A percentile compares a stretch with the other conserved stretches of the same genome.
phyloP scores from a whole-genome alignment of 1,140 invertebrate genomes.

The Callitettix versicolor region DNA sequence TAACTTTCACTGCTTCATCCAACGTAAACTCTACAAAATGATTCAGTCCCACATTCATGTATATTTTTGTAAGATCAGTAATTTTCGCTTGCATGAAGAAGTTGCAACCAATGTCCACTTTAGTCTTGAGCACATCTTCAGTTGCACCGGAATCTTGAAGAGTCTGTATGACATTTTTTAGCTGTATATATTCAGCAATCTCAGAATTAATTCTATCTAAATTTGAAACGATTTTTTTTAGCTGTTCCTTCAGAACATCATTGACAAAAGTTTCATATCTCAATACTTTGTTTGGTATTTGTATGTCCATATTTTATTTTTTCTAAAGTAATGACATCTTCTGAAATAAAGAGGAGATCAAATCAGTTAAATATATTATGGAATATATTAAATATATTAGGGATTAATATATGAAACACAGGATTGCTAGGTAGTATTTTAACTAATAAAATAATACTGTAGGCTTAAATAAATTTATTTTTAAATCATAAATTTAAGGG shows the following conservation, averaged over 20 bases:
- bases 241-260: constrained; percentile 51
- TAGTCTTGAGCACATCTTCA: constrained; percentile 56
- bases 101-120: constrained; percentile 67
- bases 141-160: constrained; percentile 39
- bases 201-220: constrained; percentile 52
- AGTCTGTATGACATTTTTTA: constrained; percentile 50
- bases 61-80: constrained; percentile 51
- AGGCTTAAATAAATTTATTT: no score
- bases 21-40: constrained; percentile 61
- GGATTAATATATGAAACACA: no score
- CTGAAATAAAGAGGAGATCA: no score
- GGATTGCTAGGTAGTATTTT: no score
- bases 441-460: no score
- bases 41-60: constrained; percentile 64
- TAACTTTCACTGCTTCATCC: constrained; percentile 56
- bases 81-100: constrained; percentile 63
- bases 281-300: constrained; percentile 32
- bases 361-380: no score
- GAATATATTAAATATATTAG: no score
- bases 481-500: no score
- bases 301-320: constrained; percentile 5
- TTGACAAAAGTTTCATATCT: constrained; percentile 50
- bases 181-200: constrained; percentile 59
- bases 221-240: constrained; percentile 44
- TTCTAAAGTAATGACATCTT: no score